These are phyloP conservation scores for Folsomia manolachei DNA, from an alignment of 2,888 invertebrate species.

Conservation along the genomic window DNA sequence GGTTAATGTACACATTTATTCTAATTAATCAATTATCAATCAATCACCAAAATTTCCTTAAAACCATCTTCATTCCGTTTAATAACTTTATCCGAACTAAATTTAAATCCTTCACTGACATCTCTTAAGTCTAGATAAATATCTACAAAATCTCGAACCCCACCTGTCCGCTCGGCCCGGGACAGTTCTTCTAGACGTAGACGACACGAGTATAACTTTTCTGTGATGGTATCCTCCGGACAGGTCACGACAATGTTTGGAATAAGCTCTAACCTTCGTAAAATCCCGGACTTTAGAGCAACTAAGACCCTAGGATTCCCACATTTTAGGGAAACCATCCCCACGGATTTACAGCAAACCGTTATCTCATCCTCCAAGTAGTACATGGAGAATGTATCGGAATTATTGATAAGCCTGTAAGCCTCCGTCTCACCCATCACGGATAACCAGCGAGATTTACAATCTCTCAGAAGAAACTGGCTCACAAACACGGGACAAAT, in stretches of 20 bases:
- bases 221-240: constrained; percentile 22
- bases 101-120: constrained; percentile 36
- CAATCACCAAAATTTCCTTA: background rate
- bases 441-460: constrained; percentile 12
- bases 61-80: background rate
- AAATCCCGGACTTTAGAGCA: constrained; percentile 34
- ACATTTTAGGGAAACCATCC: constrained; percentile 26
- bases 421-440: background rate
- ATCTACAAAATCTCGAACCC: constrained; percentile 26
- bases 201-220: constrained; percentile 28
- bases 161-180: background rate
- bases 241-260: constrained; percentile 21
- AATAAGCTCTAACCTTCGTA: constrained; percentile 25
- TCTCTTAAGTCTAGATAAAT: constrained; percentile 37
- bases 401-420: background rate
- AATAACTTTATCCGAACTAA: constrained; percentile 16
- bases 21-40: too few species aligned
- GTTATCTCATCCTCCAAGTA: constrained; percentile 32
- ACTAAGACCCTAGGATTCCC: constrained; percentile 28
- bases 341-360: constrained; percentile 13
- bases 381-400: constrained; percentile 18
- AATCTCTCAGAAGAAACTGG: constrained; percentile 30
- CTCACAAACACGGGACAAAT: constrained; percentile 24
- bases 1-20: too few species aligned
- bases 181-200: constrained; percentile 20